phyloP scores from a whole-genome alignment of 1,140 invertebrate species.

The Lucilia cuprina region DNA sequence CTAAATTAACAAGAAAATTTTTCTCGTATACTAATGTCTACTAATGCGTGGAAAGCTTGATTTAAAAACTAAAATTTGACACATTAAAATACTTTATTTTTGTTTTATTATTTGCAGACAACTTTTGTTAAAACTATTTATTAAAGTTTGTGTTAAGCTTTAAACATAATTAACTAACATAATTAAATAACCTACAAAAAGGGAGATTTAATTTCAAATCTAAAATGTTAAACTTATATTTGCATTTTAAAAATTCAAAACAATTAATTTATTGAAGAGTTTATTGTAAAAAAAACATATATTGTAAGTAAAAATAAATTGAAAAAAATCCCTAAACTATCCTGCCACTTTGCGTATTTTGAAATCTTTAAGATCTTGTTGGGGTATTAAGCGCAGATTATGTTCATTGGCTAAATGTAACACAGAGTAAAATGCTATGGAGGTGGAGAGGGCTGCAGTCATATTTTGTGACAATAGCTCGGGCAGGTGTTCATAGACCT shows the following conservation, averaged over 20 bases:
- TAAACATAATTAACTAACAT: background rate
- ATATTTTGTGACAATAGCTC: slow-evolving; percentile 66
- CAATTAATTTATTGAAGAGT: background rate
- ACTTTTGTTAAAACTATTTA: too few relatives aligned
- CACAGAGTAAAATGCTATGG: slow-evolving; percentile 76
- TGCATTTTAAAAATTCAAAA: slow-evolving; percentile 16
- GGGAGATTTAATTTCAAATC: background rate
- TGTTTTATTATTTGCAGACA: too few relatives aligned
- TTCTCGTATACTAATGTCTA: too few relatives aligned
- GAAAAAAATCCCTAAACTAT: background rate
- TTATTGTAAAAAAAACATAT: background rate
- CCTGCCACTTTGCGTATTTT: slow-evolving; percentile 52
- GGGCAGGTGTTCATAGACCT: slow-evolving; percentile 69
- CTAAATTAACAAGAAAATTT: too few relatives aligned
- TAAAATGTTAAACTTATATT: background rate
- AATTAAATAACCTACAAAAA: background rate
- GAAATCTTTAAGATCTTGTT: slow-evolving; percentile 53
- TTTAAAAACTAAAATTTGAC: too few relatives aligned
- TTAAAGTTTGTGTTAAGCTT: too few relatives aligned
- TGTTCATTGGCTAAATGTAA: slow-evolving; percentile 81
- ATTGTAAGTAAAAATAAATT: slow-evolving; percentile 18
- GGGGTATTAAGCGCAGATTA: slow-evolving; percentile 52
- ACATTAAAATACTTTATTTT: too few relatives aligned
- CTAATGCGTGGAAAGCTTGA: too few relatives aligned
- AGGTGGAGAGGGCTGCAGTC: slow-evolving; percentile 72